Percentiles rank a stretch among this genome's conserved stretches.
Conservation (phyloP, 2,113 vertebrate genomes). For the Craseonycteris thonglongyai region DNA sequence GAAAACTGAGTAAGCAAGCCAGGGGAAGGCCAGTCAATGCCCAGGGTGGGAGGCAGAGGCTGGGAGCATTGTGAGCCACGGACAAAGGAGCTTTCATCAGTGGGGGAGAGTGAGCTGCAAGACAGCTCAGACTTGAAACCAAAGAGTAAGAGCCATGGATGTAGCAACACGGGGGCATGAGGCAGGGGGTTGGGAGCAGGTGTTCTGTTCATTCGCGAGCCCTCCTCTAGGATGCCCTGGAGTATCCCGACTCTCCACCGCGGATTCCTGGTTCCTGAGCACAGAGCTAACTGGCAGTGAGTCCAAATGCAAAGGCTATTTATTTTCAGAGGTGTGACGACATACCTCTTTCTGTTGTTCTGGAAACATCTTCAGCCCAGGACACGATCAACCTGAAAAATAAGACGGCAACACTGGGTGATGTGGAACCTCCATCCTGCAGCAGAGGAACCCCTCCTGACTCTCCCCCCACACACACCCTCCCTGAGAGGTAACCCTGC, state of each 20-base stretch:
- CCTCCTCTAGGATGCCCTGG: neutral
- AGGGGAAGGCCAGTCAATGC: neutral
- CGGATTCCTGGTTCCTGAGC: neutral
- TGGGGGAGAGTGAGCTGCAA: neutral
- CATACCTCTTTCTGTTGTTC: constrained; percentile 68
- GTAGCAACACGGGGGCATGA: fast-evolving
- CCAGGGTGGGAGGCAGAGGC: neutral
- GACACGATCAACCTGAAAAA: constrained; percentile 50
- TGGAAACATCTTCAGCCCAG: constrained; percentile 65
- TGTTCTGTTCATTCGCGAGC: neutral
- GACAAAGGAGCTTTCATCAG: neutral
- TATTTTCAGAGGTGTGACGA: neutral
- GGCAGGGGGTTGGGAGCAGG: fast-evolving
- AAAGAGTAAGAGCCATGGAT: neutral
- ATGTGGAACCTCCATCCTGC: neutral
- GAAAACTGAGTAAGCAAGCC: neutral
- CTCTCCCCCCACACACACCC: neutral
- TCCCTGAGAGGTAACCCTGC: neutral
- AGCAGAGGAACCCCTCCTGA: neutral
- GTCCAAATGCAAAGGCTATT: neutral
- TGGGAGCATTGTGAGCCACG: neutral
- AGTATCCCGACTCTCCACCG: neutral
- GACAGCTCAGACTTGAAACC: neutral
- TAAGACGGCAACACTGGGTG: neutral
- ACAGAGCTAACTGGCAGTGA: neutral